phyloP scores from a whole-genome alignment of 2,113 vertebrate species.

The Phaethornis superciliosus region DNA sequence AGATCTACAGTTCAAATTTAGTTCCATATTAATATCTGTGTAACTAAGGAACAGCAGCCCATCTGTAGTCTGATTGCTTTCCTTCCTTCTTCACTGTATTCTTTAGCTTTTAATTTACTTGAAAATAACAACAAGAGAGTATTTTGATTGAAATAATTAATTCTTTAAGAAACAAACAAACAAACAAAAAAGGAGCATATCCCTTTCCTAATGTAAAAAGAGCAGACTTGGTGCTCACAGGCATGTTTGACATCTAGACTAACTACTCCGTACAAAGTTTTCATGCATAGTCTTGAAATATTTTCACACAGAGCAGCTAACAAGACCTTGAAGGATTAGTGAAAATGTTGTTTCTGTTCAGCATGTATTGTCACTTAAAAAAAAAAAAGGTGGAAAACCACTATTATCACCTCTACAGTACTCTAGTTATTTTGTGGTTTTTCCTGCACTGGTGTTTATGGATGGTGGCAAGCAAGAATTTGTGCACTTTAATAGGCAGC shows the following conservation, averaged over 20 bases:
- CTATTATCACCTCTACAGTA: neutral
- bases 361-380: neutral
- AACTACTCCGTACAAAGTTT: neutral
- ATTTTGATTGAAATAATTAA: neutral
- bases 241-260: neutral
- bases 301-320: slow-evolving; percentile 15
- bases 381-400: neutral
- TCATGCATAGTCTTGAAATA: neutral
- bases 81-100: neutral
- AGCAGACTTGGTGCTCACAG: neutral
- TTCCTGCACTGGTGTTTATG: neutral
- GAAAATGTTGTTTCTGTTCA: neutral
- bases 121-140: neutral
- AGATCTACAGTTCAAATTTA: neutral
- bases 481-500: neutral
- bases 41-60: neutral
- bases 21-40: neutral
- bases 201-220: neutral
- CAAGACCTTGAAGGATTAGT: slow-evolving; percentile 25
- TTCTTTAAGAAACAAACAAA: slow-evolving; percentile 9
- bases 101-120: slow-evolving; percentile 27
- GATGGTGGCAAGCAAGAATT: neutral
- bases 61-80: neutral
- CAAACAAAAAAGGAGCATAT: neutral
- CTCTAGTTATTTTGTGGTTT: neutral